Conservation (phyloP, 2,113 vertebrate species). For the Catagonus wagneri region DNA sequence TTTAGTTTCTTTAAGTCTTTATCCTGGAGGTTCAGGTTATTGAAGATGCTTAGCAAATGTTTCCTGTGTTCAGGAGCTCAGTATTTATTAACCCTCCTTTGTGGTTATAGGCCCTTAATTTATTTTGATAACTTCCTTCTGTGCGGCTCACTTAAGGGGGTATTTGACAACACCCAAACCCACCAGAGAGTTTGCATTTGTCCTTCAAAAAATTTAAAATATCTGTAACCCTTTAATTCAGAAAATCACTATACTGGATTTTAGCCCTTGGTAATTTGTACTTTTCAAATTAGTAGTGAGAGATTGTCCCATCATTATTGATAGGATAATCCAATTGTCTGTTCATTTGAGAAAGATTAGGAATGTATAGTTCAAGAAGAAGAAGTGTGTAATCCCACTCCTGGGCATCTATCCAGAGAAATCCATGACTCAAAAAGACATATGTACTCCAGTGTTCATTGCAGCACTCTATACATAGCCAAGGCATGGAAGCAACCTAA, state of each 20-base stretch:
- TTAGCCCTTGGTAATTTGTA: background rate
- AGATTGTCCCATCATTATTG: background rate
- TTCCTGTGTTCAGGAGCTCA: background rate
- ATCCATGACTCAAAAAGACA: no score
- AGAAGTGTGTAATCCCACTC: no score
- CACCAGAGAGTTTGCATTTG: background rate
- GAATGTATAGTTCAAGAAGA: constrained; percentile 27
- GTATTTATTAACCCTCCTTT: background rate
- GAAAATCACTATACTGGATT: background rate
- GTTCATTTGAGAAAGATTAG: background rate
- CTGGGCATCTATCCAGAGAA: no score
- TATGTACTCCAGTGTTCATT: no score
- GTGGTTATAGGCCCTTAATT: background rate
- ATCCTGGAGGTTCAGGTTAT: background rate
- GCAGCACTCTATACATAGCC: no score
- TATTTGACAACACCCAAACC: background rate
- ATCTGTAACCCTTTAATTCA: background rate
- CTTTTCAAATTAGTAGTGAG: background rate
- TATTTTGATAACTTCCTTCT: constrained; percentile 26
- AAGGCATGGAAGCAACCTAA: no score
- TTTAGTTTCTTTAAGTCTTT: constrained; percentile 15
- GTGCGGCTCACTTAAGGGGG: background rate
- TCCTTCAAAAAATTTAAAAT: constrained; percentile 21
- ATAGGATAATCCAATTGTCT: background rate
- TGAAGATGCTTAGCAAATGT: background rate